Percentiles rank a stretch among this genome's conserved stretches.
Conservation (phyloP, 2,888 invertebrate species). For the Scrobipalpa costella region DNA sequence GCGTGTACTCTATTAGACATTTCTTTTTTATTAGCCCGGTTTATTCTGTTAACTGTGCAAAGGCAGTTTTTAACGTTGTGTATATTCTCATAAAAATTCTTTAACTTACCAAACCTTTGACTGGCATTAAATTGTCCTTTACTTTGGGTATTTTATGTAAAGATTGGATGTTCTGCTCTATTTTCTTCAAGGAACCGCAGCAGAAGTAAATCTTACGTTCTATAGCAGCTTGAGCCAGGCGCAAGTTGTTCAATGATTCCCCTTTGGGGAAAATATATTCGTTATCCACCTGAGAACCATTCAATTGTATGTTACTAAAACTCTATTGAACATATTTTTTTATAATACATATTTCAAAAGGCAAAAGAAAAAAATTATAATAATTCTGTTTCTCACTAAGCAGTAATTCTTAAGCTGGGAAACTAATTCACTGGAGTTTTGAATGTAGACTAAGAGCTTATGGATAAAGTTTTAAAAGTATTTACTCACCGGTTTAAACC, state of each 20-base stretch:
- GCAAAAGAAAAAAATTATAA: no score
- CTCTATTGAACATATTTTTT: no score
- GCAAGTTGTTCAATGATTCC: slow-evolving; percentile 53
- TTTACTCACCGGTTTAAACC: slow-evolving; percentile 60
- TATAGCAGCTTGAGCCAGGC: slow-evolving; percentile 62
- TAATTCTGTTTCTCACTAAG: no score
- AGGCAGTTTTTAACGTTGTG: neutral
- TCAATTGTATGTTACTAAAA: neutral
- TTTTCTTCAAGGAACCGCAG: slow-evolving; percentile 46
- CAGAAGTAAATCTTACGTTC: slow-evolving; percentile 67
- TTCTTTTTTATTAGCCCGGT: no score
- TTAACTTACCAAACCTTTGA: slow-evolving; percentile 68
- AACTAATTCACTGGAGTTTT: no score
- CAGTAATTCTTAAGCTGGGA: no score
- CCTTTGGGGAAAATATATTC: slow-evolving; percentile 57
- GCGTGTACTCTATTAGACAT: no score
- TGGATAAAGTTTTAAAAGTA: neutral
- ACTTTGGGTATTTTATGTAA: slow-evolving; percentile 30
- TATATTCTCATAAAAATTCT: neutral
- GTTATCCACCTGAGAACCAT: slow-evolving; percentile 48
- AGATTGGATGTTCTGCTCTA: slow-evolving; percentile 30
- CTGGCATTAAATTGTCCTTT: slow-evolving; percentile 54
- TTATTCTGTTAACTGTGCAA: no score
- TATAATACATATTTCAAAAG: no score
- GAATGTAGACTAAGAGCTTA: neutral